Percentiles rank a stretch among this genome's conserved stretches.
These are phyloP conservation scores for Iguana delicatissima DNA, from an alignment of 2,797 vertebrate species.

Conservation along the genomic window DNA sequence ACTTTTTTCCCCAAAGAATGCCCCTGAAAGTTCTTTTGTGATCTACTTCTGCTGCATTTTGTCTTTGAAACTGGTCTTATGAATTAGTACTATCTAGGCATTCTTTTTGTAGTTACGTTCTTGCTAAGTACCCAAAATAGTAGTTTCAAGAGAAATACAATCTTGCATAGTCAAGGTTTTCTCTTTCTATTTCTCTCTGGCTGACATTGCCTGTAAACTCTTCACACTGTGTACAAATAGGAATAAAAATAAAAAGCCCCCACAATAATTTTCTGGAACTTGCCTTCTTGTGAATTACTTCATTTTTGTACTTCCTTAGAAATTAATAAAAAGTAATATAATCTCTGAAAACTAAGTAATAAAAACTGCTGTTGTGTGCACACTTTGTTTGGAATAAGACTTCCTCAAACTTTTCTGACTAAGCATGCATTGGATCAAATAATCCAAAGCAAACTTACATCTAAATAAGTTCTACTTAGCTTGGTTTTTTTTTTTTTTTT, in stretches of 20 bases:
- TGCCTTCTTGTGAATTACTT: background rate
- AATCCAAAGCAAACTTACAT: background rate
- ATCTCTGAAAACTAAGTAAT: background rate
- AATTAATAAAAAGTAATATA: background rate
- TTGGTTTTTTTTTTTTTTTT: background rate
- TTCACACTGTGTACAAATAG: background rate
- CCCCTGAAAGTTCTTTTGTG: too few species aligned
- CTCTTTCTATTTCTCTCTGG: background rate
- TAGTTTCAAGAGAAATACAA: background rate
- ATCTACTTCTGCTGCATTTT: background rate
- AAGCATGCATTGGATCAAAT: background rate
- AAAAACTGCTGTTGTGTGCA: background rate
- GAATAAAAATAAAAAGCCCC: background rate
- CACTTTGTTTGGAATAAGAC: too few species aligned
- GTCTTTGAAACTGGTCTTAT: background rate
- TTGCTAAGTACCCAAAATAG: background rate
- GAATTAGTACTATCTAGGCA: background rate
- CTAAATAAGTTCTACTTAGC: too few species aligned
- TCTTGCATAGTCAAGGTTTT: background rate
- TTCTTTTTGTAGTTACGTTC: background rate
- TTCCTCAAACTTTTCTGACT: background rate
- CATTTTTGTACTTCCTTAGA: background rate
- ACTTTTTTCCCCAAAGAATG: background rate
- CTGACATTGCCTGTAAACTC: background rate
- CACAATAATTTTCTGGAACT: background rate